Evolutionary conservation across 2,797 vertebrate species (phyloP).

Genomic region (Hippoglossus hippoglossus): DNA sequence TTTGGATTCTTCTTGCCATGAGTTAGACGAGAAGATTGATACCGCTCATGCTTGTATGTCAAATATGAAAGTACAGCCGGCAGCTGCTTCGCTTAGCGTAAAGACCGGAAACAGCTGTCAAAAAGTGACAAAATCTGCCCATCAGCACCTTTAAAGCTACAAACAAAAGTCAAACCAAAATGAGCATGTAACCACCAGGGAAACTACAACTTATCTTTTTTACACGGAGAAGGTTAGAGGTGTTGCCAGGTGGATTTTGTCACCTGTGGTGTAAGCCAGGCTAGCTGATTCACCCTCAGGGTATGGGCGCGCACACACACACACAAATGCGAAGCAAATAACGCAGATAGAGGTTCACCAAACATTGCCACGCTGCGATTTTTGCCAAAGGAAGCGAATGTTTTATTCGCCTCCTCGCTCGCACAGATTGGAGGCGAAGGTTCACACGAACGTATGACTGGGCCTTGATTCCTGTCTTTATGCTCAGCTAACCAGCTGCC

Average conservation of each 20-base stretch:
- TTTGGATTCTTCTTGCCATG: neutral
- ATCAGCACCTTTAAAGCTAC: neutral
- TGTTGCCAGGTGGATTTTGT: neutral
- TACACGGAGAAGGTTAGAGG: neutral
- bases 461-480: neutral
- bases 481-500: neutral
- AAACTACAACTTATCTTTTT: neutral
- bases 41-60: neutral
- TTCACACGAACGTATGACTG: no score
- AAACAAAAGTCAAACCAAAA: neutral
- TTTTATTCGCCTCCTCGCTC: no score
- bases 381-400: no score
- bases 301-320: no score
- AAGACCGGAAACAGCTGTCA: neutral
- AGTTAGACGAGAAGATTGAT: neutral
- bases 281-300: neutral
- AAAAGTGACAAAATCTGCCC: neutral
- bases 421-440: no score
- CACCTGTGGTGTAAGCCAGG: neutral
- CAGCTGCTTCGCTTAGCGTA: neutral
- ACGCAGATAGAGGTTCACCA: no score
- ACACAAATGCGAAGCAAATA: no score
- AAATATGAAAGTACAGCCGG: neutral
- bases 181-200: neutral
- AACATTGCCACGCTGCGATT: no score